Conservation (phyloP, 1,140 invertebrate species). For the Sipha flava region DNA sequence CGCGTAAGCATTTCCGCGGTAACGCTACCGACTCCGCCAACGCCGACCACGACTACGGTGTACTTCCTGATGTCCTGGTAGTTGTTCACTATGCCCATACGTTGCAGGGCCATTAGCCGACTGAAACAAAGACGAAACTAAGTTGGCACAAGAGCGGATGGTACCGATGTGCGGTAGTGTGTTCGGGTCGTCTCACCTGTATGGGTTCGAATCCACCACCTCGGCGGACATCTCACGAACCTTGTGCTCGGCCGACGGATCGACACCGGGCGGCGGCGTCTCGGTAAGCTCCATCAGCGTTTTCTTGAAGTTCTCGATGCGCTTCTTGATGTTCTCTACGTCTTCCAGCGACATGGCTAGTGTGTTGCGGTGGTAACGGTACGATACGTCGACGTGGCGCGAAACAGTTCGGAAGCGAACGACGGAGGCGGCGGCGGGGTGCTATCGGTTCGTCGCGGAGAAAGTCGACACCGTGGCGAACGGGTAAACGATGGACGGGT, state of each 20-base stretch:
- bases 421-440: too few species aligned
- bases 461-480: too few species aligned
- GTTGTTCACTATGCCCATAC: slow-evolving; percentile 98
- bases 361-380: too few species aligned
- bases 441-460: too few species aligned
- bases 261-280: too few species aligned
- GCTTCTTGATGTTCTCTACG: slow-evolving; percentile 15
- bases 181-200: too few species aligned
- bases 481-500: too few species aligned
- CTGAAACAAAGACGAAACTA: slow-evolving; percentile 48
- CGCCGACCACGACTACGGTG: slow-evolving; percentile 91
- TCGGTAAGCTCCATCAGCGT: not conserved
- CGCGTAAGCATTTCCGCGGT: slow-evolving; percentile 98
- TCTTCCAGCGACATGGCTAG: slow-evolving; percentile 2
- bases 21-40: slow-evolving; percentile 97
- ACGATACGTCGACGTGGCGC: too few species aligned
- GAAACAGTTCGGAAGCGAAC: too few species aligned
- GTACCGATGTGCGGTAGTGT: too few species aligned
- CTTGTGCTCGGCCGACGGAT: slow-evolving; percentile 45
- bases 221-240: slow-evolving; percentile 74
- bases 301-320: slow-evolving; percentile 19
- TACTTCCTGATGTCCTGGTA: slow-evolving; percentile 91
- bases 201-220: slow-evolving; percentile 98
- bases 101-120: slow-evolving; percentile 94
- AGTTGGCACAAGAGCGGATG: not conserved